Base-by-base conservation (phyloP, 2,888 invertebrate genomes). In the Latheticus oryzae region DNA sequence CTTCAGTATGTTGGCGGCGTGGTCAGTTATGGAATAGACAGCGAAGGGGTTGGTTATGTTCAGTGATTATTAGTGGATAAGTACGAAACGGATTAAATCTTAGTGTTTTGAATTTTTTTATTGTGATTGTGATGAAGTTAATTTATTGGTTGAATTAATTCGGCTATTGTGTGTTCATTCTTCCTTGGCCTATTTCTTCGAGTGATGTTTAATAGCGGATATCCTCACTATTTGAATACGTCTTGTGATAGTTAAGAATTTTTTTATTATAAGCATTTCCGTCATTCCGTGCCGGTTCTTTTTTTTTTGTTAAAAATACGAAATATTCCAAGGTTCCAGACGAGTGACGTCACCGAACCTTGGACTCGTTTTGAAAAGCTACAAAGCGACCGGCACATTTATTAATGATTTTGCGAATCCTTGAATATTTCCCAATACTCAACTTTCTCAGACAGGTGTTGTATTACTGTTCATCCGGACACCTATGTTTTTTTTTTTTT, bases 331-430 rank as follows among this genome's bases (percentile, higher is more conserved):
- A 71, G 71, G 43, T 43, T 35, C 53, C 40, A 53, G 53, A 59
- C 38, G 42, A 64, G 61, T 76, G 74, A 76, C 76, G 76, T 76
- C 76, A 76, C 60, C 68, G 60, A 73, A 71, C 77, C 77, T 77
- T 77, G 76, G 74, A 71, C 75, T 72, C 71, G 64, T 72, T 76
- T 73, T 67, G 66, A 67, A 72, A 71, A 72, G 65, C 66, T 65
- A 63, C 60, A 64, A 67, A 60, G 54, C 57, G 47, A 45, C 23
- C 50, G 60, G 37, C 45, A 54, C 50, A 57, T 47, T 55, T 42
- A 50, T 40, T 40, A 48, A 55, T 55, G 42, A 53, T 56, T 59
- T 60, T 56, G 51, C 55, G 55, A 45, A 60, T 60, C 55, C 55
- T 60, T 60, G 60, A 33, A 19, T 37, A 13, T 45, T 54, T 54